These are phyloP conservation scores for Colistium nudipinnis DNA, from an alignment of 2,113 vertebrate genomes.

Conservation along the genomic window DNA sequence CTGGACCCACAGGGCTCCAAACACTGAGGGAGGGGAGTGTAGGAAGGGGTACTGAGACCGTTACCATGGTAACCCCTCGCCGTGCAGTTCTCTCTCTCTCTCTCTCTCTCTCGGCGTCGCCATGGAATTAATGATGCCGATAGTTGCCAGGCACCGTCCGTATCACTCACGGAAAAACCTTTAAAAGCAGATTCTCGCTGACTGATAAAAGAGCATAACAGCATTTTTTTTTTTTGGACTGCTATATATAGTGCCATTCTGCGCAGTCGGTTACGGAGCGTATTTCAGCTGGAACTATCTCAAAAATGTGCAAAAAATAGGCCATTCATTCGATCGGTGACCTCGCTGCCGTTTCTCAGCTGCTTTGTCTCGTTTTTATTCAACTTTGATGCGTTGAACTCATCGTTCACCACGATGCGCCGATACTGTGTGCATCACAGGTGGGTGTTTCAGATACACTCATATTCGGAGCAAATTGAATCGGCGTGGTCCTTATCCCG, in stretches of 20 bases:
- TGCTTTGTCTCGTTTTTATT: background rate
- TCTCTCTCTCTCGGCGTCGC: slow-evolving; percentile 58
- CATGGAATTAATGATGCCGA: slow-evolving; percentile 75
- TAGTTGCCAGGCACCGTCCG: slow-evolving; percentile 75
- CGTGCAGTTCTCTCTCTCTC: slow-evolving; percentile 61
- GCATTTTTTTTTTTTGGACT: slow-evolving; percentile 21
- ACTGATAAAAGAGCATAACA: slow-evolving; percentile 41
- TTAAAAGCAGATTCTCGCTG: slow-evolving; percentile 45
- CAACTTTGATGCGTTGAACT: slow-evolving; percentile 5
- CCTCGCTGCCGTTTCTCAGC: slow-evolving; percentile 2
- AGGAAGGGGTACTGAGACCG: slow-evolving; percentile 60
- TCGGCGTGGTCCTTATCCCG: background rate
- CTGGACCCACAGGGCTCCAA: slow-evolving; percentile 55
- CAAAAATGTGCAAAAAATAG: slow-evolving; percentile 31
- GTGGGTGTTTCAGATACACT: background rate
- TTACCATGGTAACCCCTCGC: slow-evolving; percentile 79
- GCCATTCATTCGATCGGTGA: slow-evolving; percentile 27
- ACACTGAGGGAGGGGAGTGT: slow-evolving; percentile 54
- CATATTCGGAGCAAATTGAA: slow-evolving; percentile 3
- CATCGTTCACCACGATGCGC: background rate
- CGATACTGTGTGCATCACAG: background rate
- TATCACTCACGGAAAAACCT: slow-evolving; percentile 56
- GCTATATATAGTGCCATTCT: background rate
- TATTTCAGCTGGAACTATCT: slow-evolving; percentile 16
- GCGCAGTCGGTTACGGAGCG: background rate